Evolutionary conservation across 2,888 invertebrate species (phyloP).

Genomic region (Hybos culiciformis): DNA sequence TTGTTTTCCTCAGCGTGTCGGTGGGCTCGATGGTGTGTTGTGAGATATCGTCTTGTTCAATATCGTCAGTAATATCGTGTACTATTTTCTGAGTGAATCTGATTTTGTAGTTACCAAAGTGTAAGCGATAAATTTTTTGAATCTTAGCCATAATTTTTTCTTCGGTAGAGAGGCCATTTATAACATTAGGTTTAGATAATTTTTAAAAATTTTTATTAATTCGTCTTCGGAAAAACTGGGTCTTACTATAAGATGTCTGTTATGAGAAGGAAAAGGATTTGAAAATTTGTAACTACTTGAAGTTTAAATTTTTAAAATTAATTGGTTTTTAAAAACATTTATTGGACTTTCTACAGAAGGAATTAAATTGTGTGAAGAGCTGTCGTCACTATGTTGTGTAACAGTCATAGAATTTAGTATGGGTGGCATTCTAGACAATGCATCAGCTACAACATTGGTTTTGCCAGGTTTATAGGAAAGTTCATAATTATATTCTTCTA

Average conservation of each 20-base stretch:
- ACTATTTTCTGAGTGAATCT: conserved; percentile 7
- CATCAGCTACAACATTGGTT: conserved; percentile 9
- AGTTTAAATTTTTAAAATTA: neutral
- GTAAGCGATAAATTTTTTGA: conserved; percentile 6
- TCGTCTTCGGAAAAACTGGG: neutral
- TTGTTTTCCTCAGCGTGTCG: conserved; percentile 6
- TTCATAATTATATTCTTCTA: conserved; percentile 10
- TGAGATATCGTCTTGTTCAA: conserved; percentile 8
- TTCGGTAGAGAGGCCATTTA: conserved; percentile 5
- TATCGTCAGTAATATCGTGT: conserved; percentile 2
- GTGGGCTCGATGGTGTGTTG: conserved; percentile 5
- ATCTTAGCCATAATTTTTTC: conserved; percentile 9
- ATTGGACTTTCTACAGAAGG: conserved; percentile 3
- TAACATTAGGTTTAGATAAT: neutral
- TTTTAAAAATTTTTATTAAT: neutral
- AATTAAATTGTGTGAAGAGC: conserved; percentile 10
- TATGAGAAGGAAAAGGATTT: neutral
- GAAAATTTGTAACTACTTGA: neutral
- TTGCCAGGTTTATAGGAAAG: conserved; percentile 7
- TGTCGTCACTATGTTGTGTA: conserved; percentile 10
- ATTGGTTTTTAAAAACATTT: neutral
- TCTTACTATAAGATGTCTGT: neutral
- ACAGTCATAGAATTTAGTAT: conserved; percentile 8
- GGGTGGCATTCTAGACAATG: conserved; percentile 4
- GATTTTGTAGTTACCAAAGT: conserved; percentile 7